These are phyloP conservation scores for Idris sp. DNA, from an alignment of 1,140 invertebrate species.

Conservation along the genomic window DNA sequence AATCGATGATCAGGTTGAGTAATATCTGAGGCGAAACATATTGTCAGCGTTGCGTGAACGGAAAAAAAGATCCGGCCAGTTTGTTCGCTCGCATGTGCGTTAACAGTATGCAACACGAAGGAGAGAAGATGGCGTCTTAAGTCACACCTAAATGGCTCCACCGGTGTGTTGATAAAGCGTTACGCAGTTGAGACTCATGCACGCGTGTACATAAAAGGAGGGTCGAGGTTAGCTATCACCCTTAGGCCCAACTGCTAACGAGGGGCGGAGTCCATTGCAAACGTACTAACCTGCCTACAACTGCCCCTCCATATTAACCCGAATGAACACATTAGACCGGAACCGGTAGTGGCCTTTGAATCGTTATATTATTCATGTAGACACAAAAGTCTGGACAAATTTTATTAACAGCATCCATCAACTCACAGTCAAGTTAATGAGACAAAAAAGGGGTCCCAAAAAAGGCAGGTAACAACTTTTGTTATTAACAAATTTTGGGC, in stretches of 20 bases:
- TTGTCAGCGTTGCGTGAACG: slow-evolving; percentile 47
- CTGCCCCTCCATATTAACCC: slow-evolving; percentile 64
- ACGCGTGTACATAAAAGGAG: slow-evolving; percentile 67
- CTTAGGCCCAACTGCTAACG: slow-evolving; percentile 73
- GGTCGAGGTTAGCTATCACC: slow-evolving; percentile 73
- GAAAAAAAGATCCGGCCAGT: slow-evolving; percentile 9
- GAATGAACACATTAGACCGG: slow-evolving; percentile 49
- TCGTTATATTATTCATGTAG: too few relatives aligned
- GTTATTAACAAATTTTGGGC: too few relatives aligned
- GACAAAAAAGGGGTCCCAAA: too few relatives aligned
- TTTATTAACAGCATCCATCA: slow-evolving; percentile 28
- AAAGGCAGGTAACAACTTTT: too few relatives aligned
- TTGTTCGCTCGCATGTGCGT: slow-evolving; percentile 52
- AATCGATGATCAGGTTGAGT: slow-evolving; percentile 28
- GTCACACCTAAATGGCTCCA: slow-evolving; percentile 68
- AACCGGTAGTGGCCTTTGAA: too few relatives aligned
- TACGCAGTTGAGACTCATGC: slow-evolving; percentile 34
- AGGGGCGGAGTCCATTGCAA: slow-evolving; percentile 74
- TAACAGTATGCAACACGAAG: slow-evolving; percentile 34
- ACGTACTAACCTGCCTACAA: slow-evolving; percentile 71
- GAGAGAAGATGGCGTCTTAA: slow-evolving; percentile 68
- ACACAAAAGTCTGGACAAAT: too few relatives aligned
- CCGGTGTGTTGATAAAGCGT: slow-evolving; percentile 62
- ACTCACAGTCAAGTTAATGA: too few relatives aligned
- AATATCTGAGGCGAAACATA: slow-evolving; percentile 6